Percentiles rank a stretch among this genome's conserved stretches.
These are phyloP conservation scores for Acronicta leporina DNA, from an alignment of 2,888 invertebrate species.

Conservation along the genomic window DNA sequence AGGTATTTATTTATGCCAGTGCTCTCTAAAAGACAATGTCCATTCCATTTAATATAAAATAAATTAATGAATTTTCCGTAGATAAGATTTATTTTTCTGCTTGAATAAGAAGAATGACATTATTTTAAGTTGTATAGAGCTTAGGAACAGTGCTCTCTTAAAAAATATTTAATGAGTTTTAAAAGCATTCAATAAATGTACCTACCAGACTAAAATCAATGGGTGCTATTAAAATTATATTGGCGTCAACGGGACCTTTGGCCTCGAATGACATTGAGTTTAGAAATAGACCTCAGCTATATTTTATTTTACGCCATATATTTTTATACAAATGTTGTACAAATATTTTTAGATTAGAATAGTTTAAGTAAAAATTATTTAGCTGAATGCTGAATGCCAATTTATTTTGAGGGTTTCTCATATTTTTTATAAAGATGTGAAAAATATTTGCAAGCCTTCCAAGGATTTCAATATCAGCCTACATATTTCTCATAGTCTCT, in stretches of 20 bases:
- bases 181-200: not conserved
- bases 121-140: not conserved
- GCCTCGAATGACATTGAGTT: not conserved
- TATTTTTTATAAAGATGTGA: no score
- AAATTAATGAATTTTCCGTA: not conserved
- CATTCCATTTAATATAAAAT: slow-evolving; percentile 7
- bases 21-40: not conserved
- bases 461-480: no score
- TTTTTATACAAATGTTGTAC: slow-evolving; percentile 2
- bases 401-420: no score
- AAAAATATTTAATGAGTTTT: not conserved
- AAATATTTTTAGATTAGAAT: not conserved
- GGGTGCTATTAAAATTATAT: not conserved
- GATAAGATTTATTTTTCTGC: not conserved
- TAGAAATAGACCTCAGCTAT: not conserved
- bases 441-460: no score
- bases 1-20: slow-evolving; percentile 14
- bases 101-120: not conserved
- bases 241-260: not conserved
- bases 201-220: not conserved
- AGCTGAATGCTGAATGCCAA: no score
- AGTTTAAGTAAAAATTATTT: no score
- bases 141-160: slow-evolving; percentile 2
- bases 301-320: not conserved
- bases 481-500: no score